These are phyloP conservation scores for Eristalis intricaria DNA, from an alignment of 2,888 invertebrate genomes.

Conservation along the genomic window DNA sequence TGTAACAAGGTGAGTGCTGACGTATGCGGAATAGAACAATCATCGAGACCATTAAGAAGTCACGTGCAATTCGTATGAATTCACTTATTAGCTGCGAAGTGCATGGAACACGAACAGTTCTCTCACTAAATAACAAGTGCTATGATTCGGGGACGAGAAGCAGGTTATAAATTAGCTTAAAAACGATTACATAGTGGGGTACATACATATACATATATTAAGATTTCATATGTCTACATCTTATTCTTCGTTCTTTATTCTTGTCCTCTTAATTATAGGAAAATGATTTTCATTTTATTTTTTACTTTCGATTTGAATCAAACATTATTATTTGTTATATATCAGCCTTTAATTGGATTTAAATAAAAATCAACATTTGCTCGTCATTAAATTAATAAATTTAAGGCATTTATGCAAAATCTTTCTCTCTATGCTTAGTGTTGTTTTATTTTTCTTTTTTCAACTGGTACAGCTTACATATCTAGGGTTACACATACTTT, in stretches of 20 bases:
- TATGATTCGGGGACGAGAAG: neutral
- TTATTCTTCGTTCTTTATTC: neutral
- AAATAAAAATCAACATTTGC: conserved; percentile 65
- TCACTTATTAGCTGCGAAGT: too few relatives aligned
- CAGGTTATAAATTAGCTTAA: neutral
- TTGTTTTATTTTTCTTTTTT: neutral
- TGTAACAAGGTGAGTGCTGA: too few relatives aligned
- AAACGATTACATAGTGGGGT: neutral
- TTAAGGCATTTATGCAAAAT: conserved; percentile 49
- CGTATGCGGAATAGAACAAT: too few relatives aligned
- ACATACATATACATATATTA: neutral
- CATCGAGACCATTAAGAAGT: too few relatives aligned
- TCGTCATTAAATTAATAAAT: conserved; percentile 44
- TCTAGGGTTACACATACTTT: conserved; percentile 2
- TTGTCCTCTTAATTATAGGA: conserved; percentile 30
- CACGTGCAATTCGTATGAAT: too few relatives aligned
- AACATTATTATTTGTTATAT: conserved; percentile 47
- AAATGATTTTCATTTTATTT: conserved; percentile 48
- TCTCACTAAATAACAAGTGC: neutral
- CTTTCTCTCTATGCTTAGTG: neutral
- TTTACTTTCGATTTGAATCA: conserved; percentile 38
- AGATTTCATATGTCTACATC: conserved; percentile 7
- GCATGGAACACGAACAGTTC: neutral
- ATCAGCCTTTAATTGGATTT: conserved; percentile 62
- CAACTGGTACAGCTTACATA: neutral